Base-by-base conservation (phyloP, 2,888 invertebrate species). In the Norana najaformis region DNA sequence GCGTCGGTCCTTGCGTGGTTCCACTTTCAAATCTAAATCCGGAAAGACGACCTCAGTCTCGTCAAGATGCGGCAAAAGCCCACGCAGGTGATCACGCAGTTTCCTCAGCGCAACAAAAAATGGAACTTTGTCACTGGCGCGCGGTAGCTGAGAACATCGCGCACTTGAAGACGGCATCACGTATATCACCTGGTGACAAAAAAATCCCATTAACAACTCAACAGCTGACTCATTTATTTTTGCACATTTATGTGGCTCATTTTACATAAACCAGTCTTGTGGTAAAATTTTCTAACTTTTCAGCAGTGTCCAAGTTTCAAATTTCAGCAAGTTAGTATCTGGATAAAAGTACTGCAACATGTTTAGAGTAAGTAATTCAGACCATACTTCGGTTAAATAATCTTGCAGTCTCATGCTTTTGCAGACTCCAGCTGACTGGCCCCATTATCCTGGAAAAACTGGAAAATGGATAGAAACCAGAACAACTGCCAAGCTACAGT, bases 161-260 rank as follows among this genome's bases (percentile, higher is more conserved):
- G 99, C 98, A 94, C 98, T 98, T 90, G 98, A 98, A 90, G 98
- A 99, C 92, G 99, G 99, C 98, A 99, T 98, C 94, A 99, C 99
- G 97, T 98, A 99, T 96, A 98, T 97, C 95, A 97, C 97, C 98
- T 98, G 96, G 30, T 69, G 69, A 69, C 69, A 69, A 69, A 69
- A 69, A 1, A 41, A 69, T n/a, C n/a, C 11, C 69, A 8, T n/a
- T n/a, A 69, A 69, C 16, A 23, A 3, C 8, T 47, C 23, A 47
- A 23, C 13, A n/a, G 1, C 69, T n/a, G 30, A 69, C 30, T 23
- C 23, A 8, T 69, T n/a, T 69, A 69, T 30, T 69, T 69, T n/a
- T n/a, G 69, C 69, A 69, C 8, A 69, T n/a, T 69, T 16, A 47
- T 47, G 20, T 47, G 47, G 23, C 23, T 23, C 11, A 47, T 47